These are phyloP conservation scores for Drosophila nigritarsus DNA, from an alignment of 2,888 invertebrate species.

Conservation along the genomic window DNA sequence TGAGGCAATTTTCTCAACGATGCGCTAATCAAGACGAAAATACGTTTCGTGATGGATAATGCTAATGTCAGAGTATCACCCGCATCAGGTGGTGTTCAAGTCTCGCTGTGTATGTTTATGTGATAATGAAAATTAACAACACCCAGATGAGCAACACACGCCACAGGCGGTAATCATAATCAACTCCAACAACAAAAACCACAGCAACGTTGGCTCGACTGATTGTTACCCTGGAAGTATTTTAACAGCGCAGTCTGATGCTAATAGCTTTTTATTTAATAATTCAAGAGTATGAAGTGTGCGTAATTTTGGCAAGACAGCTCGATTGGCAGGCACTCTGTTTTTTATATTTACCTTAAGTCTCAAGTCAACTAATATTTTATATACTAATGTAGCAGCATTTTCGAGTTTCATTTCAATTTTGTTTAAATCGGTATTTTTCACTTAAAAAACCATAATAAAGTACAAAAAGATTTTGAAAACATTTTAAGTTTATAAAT, in stretches of 20 bases:
- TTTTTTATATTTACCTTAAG: background rate
- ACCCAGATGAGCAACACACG: conserved; percentile 59
- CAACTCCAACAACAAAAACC: conserved; percentile 6
- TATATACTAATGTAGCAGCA: background rate
- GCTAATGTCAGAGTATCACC: conserved; percentile 47
- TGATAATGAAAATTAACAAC: conserved; percentile 71
- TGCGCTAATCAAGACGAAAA: conserved; percentile 62
- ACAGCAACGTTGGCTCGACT: conserved; percentile 2
- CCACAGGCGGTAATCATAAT: conserved; percentile 28
- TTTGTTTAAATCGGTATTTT: background rate
- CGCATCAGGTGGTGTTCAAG: conserved; percentile 52
- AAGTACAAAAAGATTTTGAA: background rate
- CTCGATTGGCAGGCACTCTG: background rate
- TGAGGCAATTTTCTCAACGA: conserved; percentile 22
- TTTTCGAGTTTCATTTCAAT: background rate
- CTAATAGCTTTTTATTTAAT: conserved; percentile 1
- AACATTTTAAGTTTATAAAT: background rate
- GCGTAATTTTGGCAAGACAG: background rate
- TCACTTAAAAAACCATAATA: background rate
- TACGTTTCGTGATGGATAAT: conserved; percentile 65
- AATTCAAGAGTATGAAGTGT: conserved; percentile 14
- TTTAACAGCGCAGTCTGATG: background rate
- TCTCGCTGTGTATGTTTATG: conserved; percentile 6
- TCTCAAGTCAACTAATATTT: background rate
- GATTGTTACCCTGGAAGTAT: conserved; percentile 8